Evolutionary conservation across 2,797 vertebrate species (phyloP), one percentile per base, ranked within the genome.

Genomic region (Neosalanx taihuensis): DNA sequence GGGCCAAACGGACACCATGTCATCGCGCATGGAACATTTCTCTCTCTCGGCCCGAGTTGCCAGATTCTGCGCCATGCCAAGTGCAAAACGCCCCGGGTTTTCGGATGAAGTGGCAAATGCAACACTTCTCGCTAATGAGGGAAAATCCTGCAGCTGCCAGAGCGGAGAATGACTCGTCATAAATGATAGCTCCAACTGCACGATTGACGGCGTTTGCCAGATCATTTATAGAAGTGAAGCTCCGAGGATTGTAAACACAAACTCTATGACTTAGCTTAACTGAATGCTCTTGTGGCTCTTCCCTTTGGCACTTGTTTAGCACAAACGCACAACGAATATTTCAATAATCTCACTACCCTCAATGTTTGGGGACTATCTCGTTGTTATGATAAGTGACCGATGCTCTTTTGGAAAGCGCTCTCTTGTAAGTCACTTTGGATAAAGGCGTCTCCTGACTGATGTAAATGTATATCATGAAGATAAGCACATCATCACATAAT

Each of bases 51-150:
- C 64, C 64, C 33, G 53, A 26, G 37, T 64, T 69, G 72, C 76
- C 67, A 69, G 61, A 62, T 76, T 59, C 61, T 59, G 63, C 64
- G 66, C 65, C 70, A 74, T 72, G 68, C 72, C 63, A 20, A 49
- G 35, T 56, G 51, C 30, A 62, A 70, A 62, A 51, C 20, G 68
- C 15, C 56, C 56, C 20, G 5, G 51, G 51, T 71, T 70, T 49
- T 74, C 69, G 72, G 79, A 80, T 78, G 73, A 79, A 60, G 80
- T 82, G 77, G 76, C 75, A 76, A 76, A 76, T 60, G 73, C 62
- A 69, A 77, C 77, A 82, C 69, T 10, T 82, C 49, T 17, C 12
- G 70, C 49, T 68, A 80, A 76, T 69, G 76, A 74, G 70, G 72
- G 72, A 72, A 73, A 72, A 15, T 30, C 33, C 12, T 53, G 41